Evolutionary conservation across 2,888 invertebrate species (phyloP), one percentile per base, ranked within the genome.

Genomic region (Cyaniris semiargus): DNA sequence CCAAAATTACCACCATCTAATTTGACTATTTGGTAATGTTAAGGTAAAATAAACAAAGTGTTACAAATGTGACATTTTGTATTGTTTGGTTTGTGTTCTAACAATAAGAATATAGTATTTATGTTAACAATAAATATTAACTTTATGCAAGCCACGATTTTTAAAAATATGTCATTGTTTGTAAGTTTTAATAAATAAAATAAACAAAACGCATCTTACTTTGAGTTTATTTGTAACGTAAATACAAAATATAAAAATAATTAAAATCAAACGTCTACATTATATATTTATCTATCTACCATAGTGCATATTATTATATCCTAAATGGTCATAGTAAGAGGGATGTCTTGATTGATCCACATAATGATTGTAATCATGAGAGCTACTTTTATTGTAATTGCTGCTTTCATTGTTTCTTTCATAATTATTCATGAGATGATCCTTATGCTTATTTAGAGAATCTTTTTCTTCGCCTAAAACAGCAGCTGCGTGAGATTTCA

Each of bases 301-400:
- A 71, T 71, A 71, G 15, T 34, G n/a, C 34, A 18, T 70, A 21
- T 21, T 71, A 71, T 53, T 53, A 3, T 71, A 71, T 38, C 21
- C 38, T 8, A 34, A n/a, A 38, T 18, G 38, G n/a, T 71, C 21
- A 38, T 71, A 38, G 4, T 80, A 77, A 31, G 88, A 89, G 23
- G 87, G 84, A 53, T 84, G 80, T 79, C 86, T 87, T 15, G 89
- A 90, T 0, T 88, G 83, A 78, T 90, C 85, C 82, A 84, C 86
- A 76, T 88, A 89, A 77, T 80, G 85, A 71, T 87, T 83, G 23
- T 88, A 83, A 60, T 87, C 81, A 75, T 78, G 85, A 10, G 88
- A 83, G 13, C 81, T 74, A 7, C 82, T 85, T 77, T 85, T 83
- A 6, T 58, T 79, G 15, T 72, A 81, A 21, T 85, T 82, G 48